These are phyloP conservation scores for Philhelius pedissequus DNA, from an alignment of 2,888 invertebrate genomes.

Conservation along the genomic window DNA sequence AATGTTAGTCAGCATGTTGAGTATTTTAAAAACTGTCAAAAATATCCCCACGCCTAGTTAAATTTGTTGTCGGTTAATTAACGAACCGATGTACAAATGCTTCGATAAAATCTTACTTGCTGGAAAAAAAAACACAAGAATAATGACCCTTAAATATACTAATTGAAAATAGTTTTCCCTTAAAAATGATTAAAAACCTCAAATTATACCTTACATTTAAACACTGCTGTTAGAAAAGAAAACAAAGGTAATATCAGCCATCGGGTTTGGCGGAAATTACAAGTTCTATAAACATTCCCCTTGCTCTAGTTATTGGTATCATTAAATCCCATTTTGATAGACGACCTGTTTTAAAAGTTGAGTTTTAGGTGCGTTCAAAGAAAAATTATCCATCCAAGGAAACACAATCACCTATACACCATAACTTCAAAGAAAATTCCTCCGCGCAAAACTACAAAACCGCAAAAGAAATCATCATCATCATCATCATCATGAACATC, in stretches of 20 bases:
- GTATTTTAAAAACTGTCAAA: background rate
- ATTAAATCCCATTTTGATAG: conserved; percentile 35
- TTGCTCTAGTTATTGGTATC: conserved; percentile 22
- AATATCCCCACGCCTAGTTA: background rate
- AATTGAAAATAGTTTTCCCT: background rate
- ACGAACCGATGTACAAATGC: background rate
- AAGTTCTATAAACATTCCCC: conserved; percentile 5
- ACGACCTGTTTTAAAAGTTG: conserved; percentile 14
- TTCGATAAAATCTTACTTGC: conserved; percentile 6
- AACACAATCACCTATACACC: conserved; percentile 46
- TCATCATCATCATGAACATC: background rate
- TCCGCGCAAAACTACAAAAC: conserved; percentile 64
- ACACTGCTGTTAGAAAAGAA: conserved; percentile 23
- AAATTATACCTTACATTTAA: background rate
- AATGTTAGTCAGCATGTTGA: too few relatives aligned
- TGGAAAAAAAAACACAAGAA: conserved; percentile 13
- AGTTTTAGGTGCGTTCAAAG: background rate
- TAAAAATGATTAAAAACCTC: background rate
- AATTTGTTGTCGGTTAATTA: background rate
- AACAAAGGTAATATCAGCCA: conserved; percentile 20
- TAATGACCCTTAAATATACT: background rate
- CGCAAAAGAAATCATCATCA: conserved; percentile 55
- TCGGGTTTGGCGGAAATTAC: conserved; percentile 24
- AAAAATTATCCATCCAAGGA: conserved; percentile 14
- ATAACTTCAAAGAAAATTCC: conserved; percentile 56